A percentile compares a stretch with the other conserved stretches of the same genome.
phyloP scores from a whole-genome alignment of 1,140 invertebrate species.

The Mizuhopecten yessoensis region DNA sequence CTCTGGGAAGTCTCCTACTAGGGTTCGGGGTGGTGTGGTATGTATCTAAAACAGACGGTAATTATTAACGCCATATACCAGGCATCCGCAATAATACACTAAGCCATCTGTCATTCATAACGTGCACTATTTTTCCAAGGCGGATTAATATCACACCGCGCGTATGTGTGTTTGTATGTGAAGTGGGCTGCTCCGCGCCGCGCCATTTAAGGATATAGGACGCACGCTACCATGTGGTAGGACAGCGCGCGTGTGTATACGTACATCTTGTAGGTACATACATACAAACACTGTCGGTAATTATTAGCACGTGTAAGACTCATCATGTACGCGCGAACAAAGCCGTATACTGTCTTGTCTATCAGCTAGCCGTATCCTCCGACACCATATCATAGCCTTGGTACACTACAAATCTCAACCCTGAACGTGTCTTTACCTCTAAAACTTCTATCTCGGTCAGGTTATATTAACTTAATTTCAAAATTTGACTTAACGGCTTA shows the following conservation, averaged over 20 bases:
- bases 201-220: slow-evolving; percentile 24
- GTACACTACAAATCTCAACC: neutral
- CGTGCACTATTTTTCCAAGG: neutral
- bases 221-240: neutral
- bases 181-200: neutral
- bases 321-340: slow-evolving; percentile 13
- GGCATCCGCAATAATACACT: neutral
- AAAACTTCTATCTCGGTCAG: no score
- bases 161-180: neutral
- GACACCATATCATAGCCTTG: neutral
- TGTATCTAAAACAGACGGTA: neutral
- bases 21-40: neutral
- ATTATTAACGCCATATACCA: neutral
- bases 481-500: no score
- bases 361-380: neutral
- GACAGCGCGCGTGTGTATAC: neutral
- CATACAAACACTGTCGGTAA: slow-evolving; percentile 38
- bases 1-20: neutral
- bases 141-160: neutral
- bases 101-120: slow-evolving; percentile 20
- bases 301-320: neutral
- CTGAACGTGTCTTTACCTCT: no score
- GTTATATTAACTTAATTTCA: no score
- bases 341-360: neutral
- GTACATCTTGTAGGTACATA: neutral